Evolutionary conservation across 2,113 vertebrate species (phyloP), one percentile per base, ranked within the genome.

Genomic region (human): DNA sequence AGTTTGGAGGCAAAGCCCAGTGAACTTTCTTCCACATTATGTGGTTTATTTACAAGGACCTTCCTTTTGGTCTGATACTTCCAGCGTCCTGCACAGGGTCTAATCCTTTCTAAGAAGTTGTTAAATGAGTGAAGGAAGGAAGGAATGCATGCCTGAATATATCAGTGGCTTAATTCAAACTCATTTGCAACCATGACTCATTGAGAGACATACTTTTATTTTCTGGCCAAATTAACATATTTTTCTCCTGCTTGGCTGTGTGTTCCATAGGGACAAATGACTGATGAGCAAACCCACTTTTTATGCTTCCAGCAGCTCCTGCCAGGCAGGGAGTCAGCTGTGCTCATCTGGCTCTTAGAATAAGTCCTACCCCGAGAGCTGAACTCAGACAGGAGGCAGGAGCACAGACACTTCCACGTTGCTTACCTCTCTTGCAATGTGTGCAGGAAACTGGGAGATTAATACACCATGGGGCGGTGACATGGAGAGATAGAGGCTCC

Each of bases 231-330:
- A 94, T 94, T 70, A 80, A 90, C 76, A 22, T 35, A 70, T 76
- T 94, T 96, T 90, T 57, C 80, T 84, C 13, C 50, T 40, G 2
- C 35, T 81, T 92, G 38, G 38, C 50, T 43, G 6, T 35, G 16
- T 59, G 14, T 73, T 43, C 55, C 80, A 35, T 78, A 68, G 48
- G 85, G 80, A 93, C 14, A 80, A 84, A 94, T 48, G 76, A 81
- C n/a, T 70, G 83, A 73, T 50, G 59, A 73, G 38, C 40, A 52
- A 92, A 84, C 81, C 76, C 59, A 83, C 40, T 80, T 94, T 96
- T 76, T n/a, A 3, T 38, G 40, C 43, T 75, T 90, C 70, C 64
- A 70, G 70, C 50, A 88, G 61, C 68, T 70, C 61, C 64, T 59
- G 25, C 55, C 25, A 30, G 81, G 85, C 61, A 8, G 45, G 73